Base-by-base conservation (phyloP, 1,140 invertebrate genomes). In the Melanaphis sacchari region DNA sequence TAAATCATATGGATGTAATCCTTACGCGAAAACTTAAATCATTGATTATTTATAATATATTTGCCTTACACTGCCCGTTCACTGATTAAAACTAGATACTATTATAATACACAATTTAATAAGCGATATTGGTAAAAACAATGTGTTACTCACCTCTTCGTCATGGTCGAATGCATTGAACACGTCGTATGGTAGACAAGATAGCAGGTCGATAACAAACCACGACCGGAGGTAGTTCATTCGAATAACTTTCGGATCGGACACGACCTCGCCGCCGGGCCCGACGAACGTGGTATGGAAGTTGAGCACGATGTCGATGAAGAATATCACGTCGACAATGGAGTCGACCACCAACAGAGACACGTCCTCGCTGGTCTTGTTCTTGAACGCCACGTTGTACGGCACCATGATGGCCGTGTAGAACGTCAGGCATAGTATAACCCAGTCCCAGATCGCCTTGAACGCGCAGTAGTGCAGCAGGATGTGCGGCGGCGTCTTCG, bases 321-420 rank as follows among this genome's bases (percentile, higher is more conserved):
- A 99, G 96, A 99, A 99, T 95, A 99, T 99, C 93, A 99, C 99
- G 96, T 99, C 99, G 94, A 99, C 99, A 94, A 99, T 99, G 94
- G 98, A 99, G 95, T 99, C 98, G 95, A 99, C 98, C 94, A 99
- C 98, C 94, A 99, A 96, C 87, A 99, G 96, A 94, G 98, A 98
- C 88, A 99, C 98, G 95, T 99, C 99, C 96, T 99, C 99, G 95
- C 99, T 99, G 93, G 98, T 99, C 96, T 99, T 99, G 96, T 99
- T 99, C 96, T 99, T 99, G 96, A 99, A 99, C 95, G 99, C 99
- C 94, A 99, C 99, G 96, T 99, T 99, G 96, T 99, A 99, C 93
- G 99, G 99, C 94, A 99, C 99, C 98, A 99, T 99, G 95, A 99
- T 99, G 95, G 99, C 99, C 93, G 99, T 99, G 96, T 99, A 99